These are phyloP conservation scores for Epizoanthus fatuus DNA, from an alignment of 92 coral and sea anemone species.

Conservation along the genomic window DNA sequence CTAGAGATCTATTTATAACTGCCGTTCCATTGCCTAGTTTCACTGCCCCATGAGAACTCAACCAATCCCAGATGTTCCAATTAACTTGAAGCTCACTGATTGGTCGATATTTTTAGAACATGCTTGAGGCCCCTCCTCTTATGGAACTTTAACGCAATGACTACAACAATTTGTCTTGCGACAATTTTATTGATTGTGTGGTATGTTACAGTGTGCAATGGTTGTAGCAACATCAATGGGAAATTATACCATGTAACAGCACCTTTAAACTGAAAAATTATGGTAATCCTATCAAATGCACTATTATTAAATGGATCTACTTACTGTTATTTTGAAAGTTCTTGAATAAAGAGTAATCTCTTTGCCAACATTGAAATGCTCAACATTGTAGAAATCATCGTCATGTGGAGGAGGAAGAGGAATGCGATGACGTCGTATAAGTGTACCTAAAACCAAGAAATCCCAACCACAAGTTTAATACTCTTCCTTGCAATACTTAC, in stretches of 20 bases:
- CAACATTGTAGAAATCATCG: slow-evolving; percentile 96
- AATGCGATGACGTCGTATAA: slow-evolving; percentile 97
- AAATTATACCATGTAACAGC: background rate
- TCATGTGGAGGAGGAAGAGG: slow-evolving; percentile 96
- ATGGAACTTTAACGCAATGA: too few relatives aligned
- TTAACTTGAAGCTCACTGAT: too few relatives aligned
- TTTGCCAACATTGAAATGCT: slow-evolving; percentile 96
- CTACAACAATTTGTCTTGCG: too few relatives aligned
- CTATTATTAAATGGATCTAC: slow-evolving; percentile 17
- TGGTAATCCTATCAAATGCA: background rate
- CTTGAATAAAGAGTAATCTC: slow-evolving; percentile 93
- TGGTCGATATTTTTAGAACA: too few relatives aligned
- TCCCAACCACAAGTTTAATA: background rate
- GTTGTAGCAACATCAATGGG: too few relatives aligned
- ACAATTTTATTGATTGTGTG: too few relatives aligned
- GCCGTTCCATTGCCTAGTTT: too few relatives aligned
- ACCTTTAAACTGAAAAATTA: background rate
- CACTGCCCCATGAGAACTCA: too few relatives aligned
- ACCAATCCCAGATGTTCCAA: too few relatives aligned
- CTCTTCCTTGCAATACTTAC: background rate
- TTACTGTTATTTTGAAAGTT: slow-evolving; percentile 92
- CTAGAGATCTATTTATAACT: too few relatives aligned
- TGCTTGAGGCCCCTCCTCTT: too few relatives aligned
- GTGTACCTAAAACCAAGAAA: slow-evolving; percentile 75
- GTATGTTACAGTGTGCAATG: too few relatives aligned